Conservation (phyloP, 2,797 vertebrate species). For the Neopelma chrysocephalum region DNA sequence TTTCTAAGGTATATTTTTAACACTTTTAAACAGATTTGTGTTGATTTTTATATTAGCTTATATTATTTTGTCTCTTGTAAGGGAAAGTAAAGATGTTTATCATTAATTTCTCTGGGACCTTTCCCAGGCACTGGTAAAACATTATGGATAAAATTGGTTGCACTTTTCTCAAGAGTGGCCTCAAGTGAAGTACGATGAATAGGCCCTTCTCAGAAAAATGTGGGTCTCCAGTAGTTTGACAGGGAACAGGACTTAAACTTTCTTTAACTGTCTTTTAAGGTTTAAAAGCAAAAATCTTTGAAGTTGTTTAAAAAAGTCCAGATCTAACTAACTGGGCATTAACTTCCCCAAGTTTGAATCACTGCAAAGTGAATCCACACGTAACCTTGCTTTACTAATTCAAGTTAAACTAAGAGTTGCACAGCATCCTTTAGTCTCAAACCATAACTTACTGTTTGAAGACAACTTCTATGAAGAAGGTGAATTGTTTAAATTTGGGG, state of each 20-base stretch:
- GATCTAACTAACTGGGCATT: not conserved
- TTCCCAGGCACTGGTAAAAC: not conserved
- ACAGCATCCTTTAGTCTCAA: not conserved
- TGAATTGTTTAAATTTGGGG: not conserved
- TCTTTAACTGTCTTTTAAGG: not conserved
- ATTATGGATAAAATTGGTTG: not conserved
- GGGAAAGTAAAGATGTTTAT: not conserved
- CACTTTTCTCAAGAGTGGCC: not conserved
- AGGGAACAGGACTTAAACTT: not conserved
- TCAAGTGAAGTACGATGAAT: not conserved
- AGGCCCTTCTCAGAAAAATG: not conserved
- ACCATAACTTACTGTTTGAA: not conserved
- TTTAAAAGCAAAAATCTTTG: not conserved
- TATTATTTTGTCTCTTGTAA: not conserved
- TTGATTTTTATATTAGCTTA: not conserved
- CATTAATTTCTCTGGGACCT: not conserved
- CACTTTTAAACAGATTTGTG: not conserved
- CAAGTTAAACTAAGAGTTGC: not conserved
- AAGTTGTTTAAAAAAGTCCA: not conserved
- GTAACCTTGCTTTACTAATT: not conserved
- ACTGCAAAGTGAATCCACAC: not conserved
- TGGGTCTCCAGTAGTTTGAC: not conserved
- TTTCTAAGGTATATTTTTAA: constrained; percentile 85
- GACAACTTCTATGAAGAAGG: not conserved
- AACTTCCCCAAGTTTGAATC: not conserved